phyloP scores from a whole-genome alignment of 2,113 vertebrate genomes.

The Pomatorhinus ruficollis region DNA sequence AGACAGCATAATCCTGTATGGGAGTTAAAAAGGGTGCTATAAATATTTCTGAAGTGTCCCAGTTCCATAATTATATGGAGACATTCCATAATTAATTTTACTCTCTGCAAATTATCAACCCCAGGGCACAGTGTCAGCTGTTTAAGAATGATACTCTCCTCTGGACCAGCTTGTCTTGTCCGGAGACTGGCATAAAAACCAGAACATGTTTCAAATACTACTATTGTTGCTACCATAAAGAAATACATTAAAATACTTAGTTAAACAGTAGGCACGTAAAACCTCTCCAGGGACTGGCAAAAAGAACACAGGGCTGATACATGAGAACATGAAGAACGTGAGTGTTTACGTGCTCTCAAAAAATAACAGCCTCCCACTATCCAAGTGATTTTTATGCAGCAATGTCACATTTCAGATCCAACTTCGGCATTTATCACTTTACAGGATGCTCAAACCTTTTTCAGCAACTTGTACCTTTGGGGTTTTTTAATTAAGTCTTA shows the following conservation, averaged over 20 bases:
- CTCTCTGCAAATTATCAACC: not conserved
- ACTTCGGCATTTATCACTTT: not conserved
- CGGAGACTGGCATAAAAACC: not conserved
- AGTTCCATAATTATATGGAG: not conserved
- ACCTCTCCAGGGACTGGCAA: not conserved
- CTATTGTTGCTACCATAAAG: not conserved
- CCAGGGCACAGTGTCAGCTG: not conserved
- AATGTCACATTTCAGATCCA: not conserved
- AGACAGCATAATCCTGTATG: constrained; percentile 89
- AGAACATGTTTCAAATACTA: not conserved
- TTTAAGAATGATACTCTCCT: not conserved
- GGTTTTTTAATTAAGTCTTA: not conserved
- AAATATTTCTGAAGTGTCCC: not conserved
- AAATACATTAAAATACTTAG: not conserved
- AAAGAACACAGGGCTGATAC: not conserved
- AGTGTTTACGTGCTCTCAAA: not conserved
- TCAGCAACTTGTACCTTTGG: not conserved
- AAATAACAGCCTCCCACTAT: not conserved
- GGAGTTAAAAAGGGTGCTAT: constrained; percentile 34
- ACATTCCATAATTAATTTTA: not conserved
- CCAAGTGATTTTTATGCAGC: not conserved
- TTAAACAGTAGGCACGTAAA: not conserved
- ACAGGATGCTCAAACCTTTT: not conserved
- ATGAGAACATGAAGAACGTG: not conserved
- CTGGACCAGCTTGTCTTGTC: not conserved